phyloP scores from a whole-genome alignment of 2,888 invertebrate genomes.

The Polyommatus icarus region DNA sequence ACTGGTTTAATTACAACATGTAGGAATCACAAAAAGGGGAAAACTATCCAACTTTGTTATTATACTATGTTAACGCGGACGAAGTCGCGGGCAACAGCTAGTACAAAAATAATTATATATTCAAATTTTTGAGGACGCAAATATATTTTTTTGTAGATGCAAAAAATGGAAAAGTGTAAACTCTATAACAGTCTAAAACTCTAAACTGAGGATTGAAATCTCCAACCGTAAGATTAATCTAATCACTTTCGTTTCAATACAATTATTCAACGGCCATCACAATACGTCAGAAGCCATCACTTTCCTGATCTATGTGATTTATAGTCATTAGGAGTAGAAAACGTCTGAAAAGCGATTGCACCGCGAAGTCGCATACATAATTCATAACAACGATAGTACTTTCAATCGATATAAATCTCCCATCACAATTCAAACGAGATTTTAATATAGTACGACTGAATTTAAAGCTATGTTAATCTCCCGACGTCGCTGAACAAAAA shows the following conservation, averaged over 20 bases:
- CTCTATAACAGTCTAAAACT: no score
- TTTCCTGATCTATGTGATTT: slow-evolving; percentile 6
- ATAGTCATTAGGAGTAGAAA: slow-evolving; percentile 7
- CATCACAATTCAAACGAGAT: slow-evolving; percentile 19
- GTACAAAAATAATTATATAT: background rate
- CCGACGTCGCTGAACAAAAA: slow-evolving; percentile 39
- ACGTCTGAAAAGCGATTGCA: slow-evolving; percentile 1
- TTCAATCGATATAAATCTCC: slow-evolving; percentile 13
- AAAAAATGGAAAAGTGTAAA: background rate
- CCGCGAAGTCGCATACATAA: background rate
- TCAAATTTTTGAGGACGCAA: background rate
- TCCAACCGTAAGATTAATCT: background rate
- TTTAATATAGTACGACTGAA: slow-evolving; percentile 18
- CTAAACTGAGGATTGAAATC: background rate
- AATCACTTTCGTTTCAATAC: background rate
- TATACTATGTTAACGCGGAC: no score
- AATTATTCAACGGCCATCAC: slow-evolving; percentile 1
- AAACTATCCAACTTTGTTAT: no score
- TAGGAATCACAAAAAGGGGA: no score
- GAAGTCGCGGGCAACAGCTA: no score
- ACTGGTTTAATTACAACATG: no score
- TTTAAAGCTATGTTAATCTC: slow-evolving; percentile 32
- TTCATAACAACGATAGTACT: slow-evolving; percentile 13
- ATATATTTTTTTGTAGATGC: background rate
- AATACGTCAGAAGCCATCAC: slow-evolving; percentile 14